Conservation (phyloP, 2,113 vertebrate genomes). For the Solea solea region DNA sequence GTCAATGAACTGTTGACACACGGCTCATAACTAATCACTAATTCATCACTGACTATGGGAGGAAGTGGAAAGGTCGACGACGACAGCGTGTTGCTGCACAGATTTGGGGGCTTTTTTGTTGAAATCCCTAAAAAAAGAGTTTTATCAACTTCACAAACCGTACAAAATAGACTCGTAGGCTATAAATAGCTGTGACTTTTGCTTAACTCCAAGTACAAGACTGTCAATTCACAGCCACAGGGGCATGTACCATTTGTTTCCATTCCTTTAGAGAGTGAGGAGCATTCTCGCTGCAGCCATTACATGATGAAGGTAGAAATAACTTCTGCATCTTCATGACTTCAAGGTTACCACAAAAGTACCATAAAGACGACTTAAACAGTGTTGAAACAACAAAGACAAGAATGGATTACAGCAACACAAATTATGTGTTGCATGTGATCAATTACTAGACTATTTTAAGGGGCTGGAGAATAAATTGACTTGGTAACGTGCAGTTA, state of each 20-base stretch:
- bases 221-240: background rate
- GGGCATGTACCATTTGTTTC: background rate
- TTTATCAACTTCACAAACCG: too few relatives aligned
- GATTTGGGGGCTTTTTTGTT: too few relatives aligned
- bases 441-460: too few relatives aligned
- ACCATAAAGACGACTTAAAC: background rate
- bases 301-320: conserved; percentile 23
- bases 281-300: conserved; percentile 22
- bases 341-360: conserved; percentile 1
- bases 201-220: background rate
- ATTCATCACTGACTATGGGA: conserved; percentile 15
- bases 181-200: conserved; percentile 1
- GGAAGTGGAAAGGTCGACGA: background rate
- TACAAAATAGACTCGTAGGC: background rate
- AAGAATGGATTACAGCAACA: too few relatives aligned
- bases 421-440: too few relatives aligned
- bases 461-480: too few relatives aligned
- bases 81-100: too few relatives aligned
- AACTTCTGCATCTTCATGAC: background rate
- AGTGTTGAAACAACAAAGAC: too few relatives aligned
- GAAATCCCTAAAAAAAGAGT: too few relatives aligned
- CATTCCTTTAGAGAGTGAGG: conserved; percentile 2
- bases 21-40: conserved; percentile 23
- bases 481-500: background rate
- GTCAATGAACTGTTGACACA: conserved; percentile 53